These are phyloP conservation scores for Cephalopterus ornatus DNA, from an alignment of 2,113 vertebrate species.

Conservation along the genomic window DNA sequence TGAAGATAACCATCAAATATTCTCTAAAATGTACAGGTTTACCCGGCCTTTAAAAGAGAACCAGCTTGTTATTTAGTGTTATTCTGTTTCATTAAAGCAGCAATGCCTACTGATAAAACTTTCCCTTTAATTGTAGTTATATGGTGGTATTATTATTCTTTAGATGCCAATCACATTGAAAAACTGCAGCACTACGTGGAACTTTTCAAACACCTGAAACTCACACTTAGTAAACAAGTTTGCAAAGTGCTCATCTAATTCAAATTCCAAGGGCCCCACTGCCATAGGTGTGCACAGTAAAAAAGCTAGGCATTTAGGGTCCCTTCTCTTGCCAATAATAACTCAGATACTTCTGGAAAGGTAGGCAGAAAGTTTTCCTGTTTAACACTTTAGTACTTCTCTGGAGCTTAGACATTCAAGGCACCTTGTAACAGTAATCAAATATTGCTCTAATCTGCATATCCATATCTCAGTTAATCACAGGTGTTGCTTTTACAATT, in stretches of 20 bases:
- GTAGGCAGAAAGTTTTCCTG: background rate
- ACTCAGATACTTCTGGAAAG: background rate
- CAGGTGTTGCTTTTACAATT: background rate
- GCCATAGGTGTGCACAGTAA: background rate
- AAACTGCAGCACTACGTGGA: background rate
- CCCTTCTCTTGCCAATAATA: background rate
- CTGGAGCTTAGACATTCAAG: background rate
- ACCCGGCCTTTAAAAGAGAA: background rate
- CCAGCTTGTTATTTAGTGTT: background rate
- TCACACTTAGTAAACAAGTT: background rate
- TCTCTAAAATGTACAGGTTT: background rate
- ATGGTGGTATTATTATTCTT: background rate
- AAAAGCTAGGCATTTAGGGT: background rate
- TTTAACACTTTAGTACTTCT: background rate
- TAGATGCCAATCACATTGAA: background rate
- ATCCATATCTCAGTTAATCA: background rate
- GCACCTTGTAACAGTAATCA: background rate
- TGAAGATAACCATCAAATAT: background rate
- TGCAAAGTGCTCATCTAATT: background rate
- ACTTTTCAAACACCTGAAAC: background rate
- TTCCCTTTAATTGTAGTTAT: background rate
- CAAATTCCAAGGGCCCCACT: background rate
- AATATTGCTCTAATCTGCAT: background rate
- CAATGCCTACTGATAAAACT: background rate
- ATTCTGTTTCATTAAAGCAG: background rate